Base-by-base conservation (phyloP, 2,888 invertebrate species). In the Ophion costatus region DNA sequence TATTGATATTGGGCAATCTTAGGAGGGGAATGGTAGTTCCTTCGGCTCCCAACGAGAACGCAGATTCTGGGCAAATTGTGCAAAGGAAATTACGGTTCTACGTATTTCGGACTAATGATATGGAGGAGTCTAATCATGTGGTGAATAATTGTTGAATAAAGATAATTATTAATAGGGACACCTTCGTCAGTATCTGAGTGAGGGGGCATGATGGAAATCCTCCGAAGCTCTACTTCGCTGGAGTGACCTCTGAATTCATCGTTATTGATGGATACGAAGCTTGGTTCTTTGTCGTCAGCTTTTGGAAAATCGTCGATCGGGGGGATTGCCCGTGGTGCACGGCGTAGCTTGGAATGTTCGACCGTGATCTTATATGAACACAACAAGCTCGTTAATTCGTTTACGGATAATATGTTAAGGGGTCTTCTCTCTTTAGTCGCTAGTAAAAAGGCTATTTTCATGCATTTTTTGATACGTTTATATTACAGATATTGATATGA, bases 141-240 rank as follows among this genome's bases (percentile, higher is more conserved):
- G 66, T 20, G 7, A 6, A 9, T 20, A 66, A 38, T 66, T 10
- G 38, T n/a, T 20, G 42, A 45, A 45, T 11, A 11, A 45, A 45
- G 45, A 45, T 14, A 14, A 45, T 45, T 1, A 45, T 45, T 14
- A 14, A 45, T 45, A 42, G 20, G 0, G 45, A 10, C 24, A 80
- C 80, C 80, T 74, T 73, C 59, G 17, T 80, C 74, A 7, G 73
- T 67, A 29, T 80, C 67, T 10, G 1, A 24, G 29, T 80, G 24
- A 45, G 64, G 42, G n/a, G 82, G 76, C 77, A 82, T 70, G 22
- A 82, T 76, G 51, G 82, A 82, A 70, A 82, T 76, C n/a, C 57
- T 82, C 10, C 56, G 82, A 24, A 38, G 10, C 56, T 69, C 76
- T 10, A 42, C 45, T 57, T 59, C 45, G 29, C 29, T 80, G 10